Evolutionary conservation across 2,888 invertebrate genomes (phyloP).

Genomic region (Nemurella pictetii): DNA sequence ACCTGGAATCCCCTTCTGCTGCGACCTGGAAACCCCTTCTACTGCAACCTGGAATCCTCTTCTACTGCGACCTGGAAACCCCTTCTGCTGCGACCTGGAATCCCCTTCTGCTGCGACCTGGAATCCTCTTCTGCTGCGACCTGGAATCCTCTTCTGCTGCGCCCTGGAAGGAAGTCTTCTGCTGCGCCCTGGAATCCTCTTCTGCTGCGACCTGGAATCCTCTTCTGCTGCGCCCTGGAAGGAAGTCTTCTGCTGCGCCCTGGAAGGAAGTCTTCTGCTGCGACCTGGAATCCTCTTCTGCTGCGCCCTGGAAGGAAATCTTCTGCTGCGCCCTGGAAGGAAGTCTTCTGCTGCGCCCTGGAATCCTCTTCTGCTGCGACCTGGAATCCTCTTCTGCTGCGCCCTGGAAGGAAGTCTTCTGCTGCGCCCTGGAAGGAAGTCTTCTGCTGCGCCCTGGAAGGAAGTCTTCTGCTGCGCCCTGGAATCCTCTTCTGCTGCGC

Average conservation of each 20-base stretch:
- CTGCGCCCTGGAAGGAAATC: background rate
- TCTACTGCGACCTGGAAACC: background rate
- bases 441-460: too few relatives aligned
- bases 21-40: background rate
- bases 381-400: background rate
- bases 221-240: background rate
- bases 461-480: background rate
- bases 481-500: background rate
- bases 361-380: background rate
- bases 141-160: background rate
- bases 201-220: background rate
- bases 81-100: background rate
- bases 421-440: background rate
- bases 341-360: background rate
- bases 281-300: background rate
- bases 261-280: background rate
- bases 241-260: background rate
- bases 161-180: background rate
- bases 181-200: background rate
- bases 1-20: background rate
- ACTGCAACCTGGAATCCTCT: background rate
- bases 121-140: background rate
- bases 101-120: background rate
- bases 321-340: background rate
- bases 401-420: background rate